These are phyloP conservation scores for Melanophora roralis DNA, from an alignment of 2,888 invertebrate genomes.

Conservation along the genomic window DNA sequence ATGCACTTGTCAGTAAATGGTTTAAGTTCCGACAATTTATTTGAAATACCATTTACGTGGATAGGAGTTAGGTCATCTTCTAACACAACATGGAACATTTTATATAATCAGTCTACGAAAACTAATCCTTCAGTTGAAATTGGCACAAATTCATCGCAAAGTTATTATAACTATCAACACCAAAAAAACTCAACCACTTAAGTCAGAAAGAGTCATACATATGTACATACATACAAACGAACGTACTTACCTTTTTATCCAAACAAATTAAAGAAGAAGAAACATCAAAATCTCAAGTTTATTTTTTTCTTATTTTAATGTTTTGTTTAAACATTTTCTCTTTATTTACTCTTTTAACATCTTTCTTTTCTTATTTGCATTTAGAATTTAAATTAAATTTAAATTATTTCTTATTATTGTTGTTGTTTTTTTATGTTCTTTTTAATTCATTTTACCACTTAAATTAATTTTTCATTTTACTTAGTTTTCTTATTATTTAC, in stretches of 20 bases:
- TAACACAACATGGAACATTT: too few species aligned
- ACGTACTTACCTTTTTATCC: conserved; percentile 12
- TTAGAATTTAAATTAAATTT: conserved; percentile 59
- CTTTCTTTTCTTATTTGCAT: conserved; percentile 12
- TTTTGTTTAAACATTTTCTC: conserved; percentile 19
- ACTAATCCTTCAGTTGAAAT: too few species aligned
- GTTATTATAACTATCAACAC: too few species aligned
- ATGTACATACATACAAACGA: too few species aligned
- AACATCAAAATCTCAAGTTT: not conserved
- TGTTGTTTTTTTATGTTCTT: conserved; percentile 20
- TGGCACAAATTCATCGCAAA: too few species aligned
- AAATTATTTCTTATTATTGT: conserved; percentile 54
- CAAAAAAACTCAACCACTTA: too few species aligned
- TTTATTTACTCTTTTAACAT: conserved; percentile 27
- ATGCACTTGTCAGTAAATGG: too few species aligned
- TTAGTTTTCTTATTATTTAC: conserved; percentile 30
- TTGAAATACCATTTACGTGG: too few species aligned
- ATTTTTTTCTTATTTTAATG: conserved; percentile 12
- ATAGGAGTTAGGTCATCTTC: too few species aligned
- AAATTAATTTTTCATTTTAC: conserved; percentile 1
- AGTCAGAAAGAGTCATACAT: too few species aligned
- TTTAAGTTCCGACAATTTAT: too few species aligned
- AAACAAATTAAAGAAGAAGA: not conserved
- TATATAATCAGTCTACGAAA: too few species aligned
- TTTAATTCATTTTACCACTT: conserved; percentile 4